Percentiles rank a stretch among this genome's conserved stretches.
Conservation (phyloP, 2,888 invertebrate species). For the Ochropleura plecta region DNA sequence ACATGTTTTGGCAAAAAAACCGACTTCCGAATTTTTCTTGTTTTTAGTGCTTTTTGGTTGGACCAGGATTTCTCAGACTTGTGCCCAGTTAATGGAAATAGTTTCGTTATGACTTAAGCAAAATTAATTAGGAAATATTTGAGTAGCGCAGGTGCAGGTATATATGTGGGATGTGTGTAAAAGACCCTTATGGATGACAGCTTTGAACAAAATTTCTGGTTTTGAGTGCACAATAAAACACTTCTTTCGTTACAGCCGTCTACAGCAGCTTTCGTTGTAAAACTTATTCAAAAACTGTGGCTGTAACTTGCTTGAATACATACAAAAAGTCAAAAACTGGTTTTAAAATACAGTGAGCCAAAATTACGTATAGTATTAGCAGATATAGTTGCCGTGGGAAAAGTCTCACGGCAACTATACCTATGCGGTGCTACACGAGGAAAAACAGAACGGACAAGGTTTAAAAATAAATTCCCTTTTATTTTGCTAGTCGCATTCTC, state of each 20-base stretch:
- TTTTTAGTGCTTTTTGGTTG: too few species aligned
- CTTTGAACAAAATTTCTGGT: neutral
- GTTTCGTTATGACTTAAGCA: neutral
- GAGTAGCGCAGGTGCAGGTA: neutral
- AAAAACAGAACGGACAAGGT: slow-evolving; percentile 27
- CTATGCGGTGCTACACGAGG: slow-evolving; percentile 19
- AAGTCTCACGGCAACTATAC: slow-evolving; percentile 17
- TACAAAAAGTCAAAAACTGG: slow-evolving; percentile 2
- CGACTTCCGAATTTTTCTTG: too few species aligned
- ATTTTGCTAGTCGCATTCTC: slow-evolving; percentile 51
- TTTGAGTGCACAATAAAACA: neutral
- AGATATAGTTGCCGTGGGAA: too few species aligned
- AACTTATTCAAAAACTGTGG: neutral
- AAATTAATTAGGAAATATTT: neutral
- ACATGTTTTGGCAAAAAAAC: too few species aligned
- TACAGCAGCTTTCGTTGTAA: neutral
- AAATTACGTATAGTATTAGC: neutral
- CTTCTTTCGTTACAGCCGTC: neutral
- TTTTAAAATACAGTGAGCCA: neutral
- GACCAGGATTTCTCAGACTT: neutral
- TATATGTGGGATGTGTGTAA: neutral
- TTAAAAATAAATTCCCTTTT: slow-evolving; percentile 66
- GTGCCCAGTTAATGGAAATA: neutral
- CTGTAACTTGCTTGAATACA: neutral
- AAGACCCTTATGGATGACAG: neutral